These are phyloP conservation scores for Rhaphigaster nebulosa DNA, from an alignment of 2,888 invertebrate species.

Conservation along the genomic window DNA sequence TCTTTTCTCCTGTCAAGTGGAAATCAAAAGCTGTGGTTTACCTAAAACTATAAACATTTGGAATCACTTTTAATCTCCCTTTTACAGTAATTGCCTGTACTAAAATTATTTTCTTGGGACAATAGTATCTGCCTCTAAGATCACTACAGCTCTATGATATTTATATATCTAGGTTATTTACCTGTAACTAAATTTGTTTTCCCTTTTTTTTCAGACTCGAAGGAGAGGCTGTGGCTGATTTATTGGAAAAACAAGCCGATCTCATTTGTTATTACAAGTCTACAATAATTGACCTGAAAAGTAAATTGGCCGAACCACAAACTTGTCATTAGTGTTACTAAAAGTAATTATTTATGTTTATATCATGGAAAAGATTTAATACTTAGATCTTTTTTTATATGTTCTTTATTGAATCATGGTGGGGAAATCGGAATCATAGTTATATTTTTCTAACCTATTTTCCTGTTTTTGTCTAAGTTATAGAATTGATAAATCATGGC, in stretches of 20 bases:
- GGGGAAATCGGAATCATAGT: not conserved
- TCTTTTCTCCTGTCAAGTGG: too few relatives aligned
- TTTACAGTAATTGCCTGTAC: too few relatives aligned
- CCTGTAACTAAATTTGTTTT: not conserved
- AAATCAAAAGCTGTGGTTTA: too few relatives aligned
- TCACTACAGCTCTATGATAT: too few relatives aligned
- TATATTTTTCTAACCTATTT: not conserved
- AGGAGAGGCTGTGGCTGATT: conserved; percentile 52
- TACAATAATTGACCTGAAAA: conserved; percentile 49
- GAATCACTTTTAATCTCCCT: too few relatives aligned
- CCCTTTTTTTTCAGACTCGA: conserved; percentile 44
- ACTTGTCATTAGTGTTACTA: not conserved
- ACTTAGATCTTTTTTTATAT: not conserved
- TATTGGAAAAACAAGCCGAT: conserved; percentile 57
- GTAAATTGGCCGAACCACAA: conserved; percentile 35
- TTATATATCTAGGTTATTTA: not conserved
- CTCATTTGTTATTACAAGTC: conserved; percentile 54
- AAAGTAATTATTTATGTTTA: not conserved
- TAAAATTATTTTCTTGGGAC: too few relatives aligned
- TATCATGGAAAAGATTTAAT: not conserved
- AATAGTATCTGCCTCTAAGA: too few relatives aligned
- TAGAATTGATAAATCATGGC: not conserved
- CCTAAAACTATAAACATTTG: too few relatives aligned
- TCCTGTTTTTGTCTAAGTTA: not conserved
- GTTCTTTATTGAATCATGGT: not conserved